Evolutionary conservation across 2,888 invertebrate genomes (phyloP).

Genomic region (Alsophila aescularia): DNA sequence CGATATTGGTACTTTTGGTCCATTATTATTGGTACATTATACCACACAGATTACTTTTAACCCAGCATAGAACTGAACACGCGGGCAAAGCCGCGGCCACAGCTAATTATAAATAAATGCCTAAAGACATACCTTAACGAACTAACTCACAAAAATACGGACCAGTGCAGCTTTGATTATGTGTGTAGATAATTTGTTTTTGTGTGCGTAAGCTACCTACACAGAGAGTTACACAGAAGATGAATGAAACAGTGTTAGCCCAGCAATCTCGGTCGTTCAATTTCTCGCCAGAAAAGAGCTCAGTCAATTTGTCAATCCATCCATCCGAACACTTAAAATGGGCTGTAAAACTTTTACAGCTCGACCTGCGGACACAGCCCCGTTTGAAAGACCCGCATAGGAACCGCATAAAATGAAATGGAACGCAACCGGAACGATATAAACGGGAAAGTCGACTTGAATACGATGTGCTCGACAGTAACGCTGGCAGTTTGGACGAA

Average conservation of each 20-base stretch:
- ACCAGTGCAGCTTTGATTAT: no score
- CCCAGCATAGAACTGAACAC: no score
- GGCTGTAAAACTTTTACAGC: conserved; percentile 70
- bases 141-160: no score
- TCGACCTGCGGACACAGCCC: conserved; percentile 50
- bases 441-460: conserved; percentile 57
- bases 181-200: no score
- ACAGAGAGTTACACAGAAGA: neutral
- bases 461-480: conserved; percentile 53
- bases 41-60: no score
- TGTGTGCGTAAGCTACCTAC: neutral
- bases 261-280: conserved; percentile 42
- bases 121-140: no score
- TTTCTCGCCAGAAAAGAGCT: conserved; percentile 48
- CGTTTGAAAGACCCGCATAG: conserved; percentile 49
- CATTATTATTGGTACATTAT: no score
- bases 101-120: no score
- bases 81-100: no score
- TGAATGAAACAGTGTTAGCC: conserved; percentile 13
- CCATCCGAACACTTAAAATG: conserved; percentile 60
- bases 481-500: conserved; percentile 47
- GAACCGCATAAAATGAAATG: conserved; percentile 63
- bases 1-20: no score
- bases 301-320: conserved; percentile 62
- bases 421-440: conserved; percentile 57